Evolutionary conservation across 2,797 vertebrate species (phyloP), one percentile per base, ranked within the genome.

Genomic region (Cyclopterus lumpus): DNA sequence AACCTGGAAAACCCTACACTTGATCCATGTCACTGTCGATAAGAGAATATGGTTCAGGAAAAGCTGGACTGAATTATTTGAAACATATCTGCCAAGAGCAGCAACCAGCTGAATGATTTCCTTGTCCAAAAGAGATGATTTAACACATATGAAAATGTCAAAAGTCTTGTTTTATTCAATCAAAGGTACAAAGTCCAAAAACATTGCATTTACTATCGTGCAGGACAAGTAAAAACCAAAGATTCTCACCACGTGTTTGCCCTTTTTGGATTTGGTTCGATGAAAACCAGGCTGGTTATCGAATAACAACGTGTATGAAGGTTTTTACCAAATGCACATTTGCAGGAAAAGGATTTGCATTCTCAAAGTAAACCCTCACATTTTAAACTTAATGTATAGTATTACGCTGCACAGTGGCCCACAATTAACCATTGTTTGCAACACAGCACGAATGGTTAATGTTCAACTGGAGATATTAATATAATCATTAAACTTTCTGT

Each of bases 401-500:
- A 18, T 65, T 54, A 14, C n/a, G 28, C 22, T 46, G n/a, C 4
- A 67, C 15, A 12, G 30, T 26, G 38, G 20, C 11, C 18, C 8
- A 38, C 4, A 26, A 12, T 61, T 63, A 16, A 8, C 38, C 28
- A 64, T 12, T 24, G 9, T 22, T 75, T 38, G 6, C 22, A 60
- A 20, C 22, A 65, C 32, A 73, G 20, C 22, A 16, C 57, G 46
- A 26, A 26, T 54, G 3, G 20, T 73, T 61, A 44, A 61, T 71
- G n/a, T 67, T 80, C 60, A 59, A 71, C 58, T 4, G 8, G 5
- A 49, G 14, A 24, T 61, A 48, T 62, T 73, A 55, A 54, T 30
- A 42, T 49, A 71, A 88, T 76, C 44, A 72, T 78, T 79, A 60
- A 74, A 79, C 6, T 24, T 49, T 70, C 22, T 44, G 2, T 22